These are phyloP conservation scores for Conops quadrifasciatus DNA, from an alignment of 2,888 invertebrate genomes.

Conservation along the genomic window DNA sequence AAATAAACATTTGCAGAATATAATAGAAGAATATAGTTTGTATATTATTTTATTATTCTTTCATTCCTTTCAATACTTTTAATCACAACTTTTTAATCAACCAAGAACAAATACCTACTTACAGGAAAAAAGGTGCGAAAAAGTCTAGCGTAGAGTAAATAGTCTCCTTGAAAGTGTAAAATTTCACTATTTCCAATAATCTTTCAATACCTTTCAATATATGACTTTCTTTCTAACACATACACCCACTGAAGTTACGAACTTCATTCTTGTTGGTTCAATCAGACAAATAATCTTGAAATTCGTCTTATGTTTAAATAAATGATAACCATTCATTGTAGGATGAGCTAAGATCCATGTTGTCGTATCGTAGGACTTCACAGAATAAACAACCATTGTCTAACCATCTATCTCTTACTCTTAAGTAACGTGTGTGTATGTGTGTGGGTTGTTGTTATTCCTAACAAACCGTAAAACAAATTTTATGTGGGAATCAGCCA, in stretches of 20 bases:
- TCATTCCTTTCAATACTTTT: too few species aligned
- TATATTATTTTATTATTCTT: too few species aligned
- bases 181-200: background rate
- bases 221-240: background rate
- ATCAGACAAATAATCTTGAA: slow-evolving; percentile 12
- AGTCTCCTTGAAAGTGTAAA: too few species aligned
- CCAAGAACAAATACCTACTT: too few species aligned
- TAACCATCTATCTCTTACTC: background rate
- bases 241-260: background rate
- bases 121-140: too few species aligned
- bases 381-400: background rate
- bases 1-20: too few species aligned
- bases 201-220: background rate
- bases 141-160: too few species aligned
- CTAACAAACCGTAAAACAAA: slow-evolving; percentile 42
- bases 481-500: slow-evolving; percentile 40
- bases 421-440: slow-evolving; percentile 18
- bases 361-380: background rate
- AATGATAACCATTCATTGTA: slow-evolving; percentile 26
- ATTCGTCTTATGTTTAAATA: slow-evolving; percentile 4
- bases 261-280: slow-evolving; percentile 8
- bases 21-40: too few species aligned
- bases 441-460: slow-evolving; percentile 42
- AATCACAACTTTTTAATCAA: too few species aligned
- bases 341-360: slow-evolving; percentile 13